These are phyloP conservation scores for Harpalus rubripes DNA, from an alignment of 2,888 invertebrate species.

Conservation along the genomic window DNA sequence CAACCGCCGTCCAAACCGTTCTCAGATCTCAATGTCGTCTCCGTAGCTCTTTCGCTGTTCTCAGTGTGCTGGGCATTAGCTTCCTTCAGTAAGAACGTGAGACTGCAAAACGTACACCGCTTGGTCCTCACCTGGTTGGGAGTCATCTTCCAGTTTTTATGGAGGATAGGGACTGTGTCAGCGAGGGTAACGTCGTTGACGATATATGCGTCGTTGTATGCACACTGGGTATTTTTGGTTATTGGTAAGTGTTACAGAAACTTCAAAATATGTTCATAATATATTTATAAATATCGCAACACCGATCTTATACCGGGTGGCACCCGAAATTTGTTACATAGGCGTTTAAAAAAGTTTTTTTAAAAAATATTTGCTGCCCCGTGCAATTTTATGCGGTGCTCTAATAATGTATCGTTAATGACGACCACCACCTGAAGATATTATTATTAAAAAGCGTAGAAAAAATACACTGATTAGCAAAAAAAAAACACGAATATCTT, in stretches of 20 bases:
- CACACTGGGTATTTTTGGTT: slow-evolving; percentile 89
- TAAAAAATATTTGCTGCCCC: no score
- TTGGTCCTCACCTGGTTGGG: slow-evolving; percentile 91
- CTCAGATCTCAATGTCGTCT: slow-evolving; percentile 88
- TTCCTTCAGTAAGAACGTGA: slow-evolving; percentile 93
- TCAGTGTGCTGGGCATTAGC: slow-evolving; percentile 95
- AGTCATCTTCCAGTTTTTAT: slow-evolving; percentile 88
- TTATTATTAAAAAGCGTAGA: no score
- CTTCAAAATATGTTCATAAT: no score
- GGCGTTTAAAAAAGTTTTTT: no score
- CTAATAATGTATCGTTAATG: no score
- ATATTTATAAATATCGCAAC: no score
- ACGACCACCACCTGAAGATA: no score
- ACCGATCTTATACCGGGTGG: no score
- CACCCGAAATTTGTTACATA: no score
- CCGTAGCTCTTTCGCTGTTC: slow-evolving; percentile 89
- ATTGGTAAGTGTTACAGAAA: slow-evolving; percentile 77
- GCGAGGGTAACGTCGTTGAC: slow-evolving; percentile 90
- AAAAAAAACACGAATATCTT: no score
- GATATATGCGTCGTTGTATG: slow-evolving; percentile 90
- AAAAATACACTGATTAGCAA: no score
- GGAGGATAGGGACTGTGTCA: slow-evolving; percentile 91
- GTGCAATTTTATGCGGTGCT: no score
- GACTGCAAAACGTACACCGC: slow-evolving; percentile 89
- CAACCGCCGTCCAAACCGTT: slow-evolving; percentile 79